These are phyloP conservation scores for Drosophila quadrilineata DNA, from an alignment of 1,140 invertebrate species.

Conservation along the genomic window DNA sequence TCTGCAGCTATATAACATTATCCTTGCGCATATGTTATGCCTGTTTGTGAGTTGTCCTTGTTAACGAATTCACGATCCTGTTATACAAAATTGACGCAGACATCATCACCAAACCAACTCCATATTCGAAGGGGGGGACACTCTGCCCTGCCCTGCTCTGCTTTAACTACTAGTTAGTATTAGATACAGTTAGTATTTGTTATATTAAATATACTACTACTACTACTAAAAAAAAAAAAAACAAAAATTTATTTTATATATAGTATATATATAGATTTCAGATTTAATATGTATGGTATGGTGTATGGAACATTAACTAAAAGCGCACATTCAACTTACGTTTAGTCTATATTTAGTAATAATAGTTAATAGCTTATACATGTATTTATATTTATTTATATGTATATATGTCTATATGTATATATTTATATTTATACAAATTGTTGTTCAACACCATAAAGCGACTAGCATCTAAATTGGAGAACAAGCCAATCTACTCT, in stretches of 20 bases:
- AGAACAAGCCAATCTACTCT: slow-evolving; percentile 48
- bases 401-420: slow-evolving; percentile 17
- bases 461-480: slow-evolving; percentile 66
- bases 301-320: slow-evolving; percentile 50
- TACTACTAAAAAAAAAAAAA: slow-evolving; percentile 11
- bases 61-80: background rate
- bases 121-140: no score
- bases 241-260: background rate
- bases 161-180: slow-evolving; percentile 67
- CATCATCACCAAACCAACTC: slow-evolving; percentile 66
- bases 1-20: slow-evolving; percentile 42
- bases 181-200: no score
- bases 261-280: background rate
- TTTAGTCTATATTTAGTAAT: no score
- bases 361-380: slow-evolving; percentile 5
- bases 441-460: slow-evolving; percentile 53
- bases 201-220: slow-evolving; percentile 41
- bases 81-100: slow-evolving; percentile 69
- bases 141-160: no score
- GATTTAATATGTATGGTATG: background rate
- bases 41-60: background rate
- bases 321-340: slow-evolving; percentile 51
- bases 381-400: background rate
- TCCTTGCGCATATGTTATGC: background rate
- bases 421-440: slow-evolving; percentile 51